Conservation (phyloP, 1,140 invertebrate species). For the Macrotrachela quadricornifera region DNA sequence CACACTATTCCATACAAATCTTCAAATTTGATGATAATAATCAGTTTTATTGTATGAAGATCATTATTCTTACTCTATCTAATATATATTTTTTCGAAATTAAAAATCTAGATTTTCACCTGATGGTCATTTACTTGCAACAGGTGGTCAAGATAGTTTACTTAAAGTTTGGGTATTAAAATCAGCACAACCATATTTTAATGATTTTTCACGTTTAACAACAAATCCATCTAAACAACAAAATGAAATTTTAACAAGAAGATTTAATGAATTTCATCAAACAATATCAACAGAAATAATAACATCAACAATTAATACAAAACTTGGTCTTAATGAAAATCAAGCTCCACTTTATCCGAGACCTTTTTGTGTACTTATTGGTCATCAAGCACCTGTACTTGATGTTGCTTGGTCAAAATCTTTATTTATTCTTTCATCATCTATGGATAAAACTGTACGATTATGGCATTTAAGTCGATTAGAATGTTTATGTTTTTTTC, state of each 20-base stretch:
- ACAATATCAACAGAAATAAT: not conserved
- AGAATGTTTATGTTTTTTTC: constrained; percentile 92
- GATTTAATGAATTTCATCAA: not conserved
- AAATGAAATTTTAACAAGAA: not conserved
- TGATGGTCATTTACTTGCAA: constrained; percentile 72
- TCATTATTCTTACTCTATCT: too few species aligned
- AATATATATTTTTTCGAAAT: too few species aligned
- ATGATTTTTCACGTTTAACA: constrained; percentile 42
- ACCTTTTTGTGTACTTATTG: constrained; percentile 75
- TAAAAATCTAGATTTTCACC: constrained; percentile 64
- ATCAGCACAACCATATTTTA: constrained; percentile 64
- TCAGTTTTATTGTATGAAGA: too few species aligned
- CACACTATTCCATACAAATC: too few species aligned
- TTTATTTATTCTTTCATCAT: constrained; percentile 85
- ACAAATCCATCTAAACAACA: not conserved
- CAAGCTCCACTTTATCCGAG: constrained; percentile 62
- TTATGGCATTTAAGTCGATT: constrained; percentile 88
- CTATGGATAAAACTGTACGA: constrained; percentile 91
- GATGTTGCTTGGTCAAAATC: constrained; percentile 88
- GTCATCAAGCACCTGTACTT: constrained; percentile 81
- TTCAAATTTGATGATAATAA: too few species aligned
- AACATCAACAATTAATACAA: constrained; percentile 11
- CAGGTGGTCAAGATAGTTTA: constrained; percentile 79
- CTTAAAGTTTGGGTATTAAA: constrained; percentile 76
- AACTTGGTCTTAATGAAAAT: constrained; percentile 18